Evolutionary conservation across 2,113 vertebrate genomes (phyloP).

Genomic region (Choloepus hoffmanni): DNA sequence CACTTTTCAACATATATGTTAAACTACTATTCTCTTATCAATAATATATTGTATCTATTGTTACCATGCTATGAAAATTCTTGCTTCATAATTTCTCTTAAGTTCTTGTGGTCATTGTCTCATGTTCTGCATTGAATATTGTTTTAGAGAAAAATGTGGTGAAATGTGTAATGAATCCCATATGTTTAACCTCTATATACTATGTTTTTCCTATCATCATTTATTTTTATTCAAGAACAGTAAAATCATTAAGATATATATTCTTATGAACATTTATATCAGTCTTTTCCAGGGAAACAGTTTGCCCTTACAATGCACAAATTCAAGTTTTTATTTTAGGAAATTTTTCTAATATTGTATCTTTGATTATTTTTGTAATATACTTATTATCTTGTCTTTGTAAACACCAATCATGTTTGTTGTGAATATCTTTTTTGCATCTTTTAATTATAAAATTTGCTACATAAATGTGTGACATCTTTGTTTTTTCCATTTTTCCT

Average conservation of each 20-base stretch:
- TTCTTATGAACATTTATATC: not conserved
- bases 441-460: not conserved
- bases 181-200: not conserved
- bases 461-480: not conserved
- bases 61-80: not conserved
- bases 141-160: not conserved
- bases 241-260: not conserved
- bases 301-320: not conserved
- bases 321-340: not conserved
- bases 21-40: not conserved
- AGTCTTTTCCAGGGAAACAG: not conserved
- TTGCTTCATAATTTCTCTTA: not conserved
- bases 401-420: not conserved
- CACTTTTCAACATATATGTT: not conserved
- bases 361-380: not conserved
- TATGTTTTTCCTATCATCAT: not conserved
- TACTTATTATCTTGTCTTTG: not conserved
- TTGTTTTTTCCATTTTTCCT: not conserved
- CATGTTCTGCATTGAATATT: not conserved
- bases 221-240: not conserved
- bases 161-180: not conserved
- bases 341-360: not conserved
- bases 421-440: not conserved
- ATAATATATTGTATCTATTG: not conserved
- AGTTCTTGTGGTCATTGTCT: not conserved